Percentiles rank a stretch among this genome's conserved stretches.
These are phyloP conservation scores for Brenthis ino DNA, from an alignment of 2,888 invertebrate species.

Conservation along the genomic window DNA sequence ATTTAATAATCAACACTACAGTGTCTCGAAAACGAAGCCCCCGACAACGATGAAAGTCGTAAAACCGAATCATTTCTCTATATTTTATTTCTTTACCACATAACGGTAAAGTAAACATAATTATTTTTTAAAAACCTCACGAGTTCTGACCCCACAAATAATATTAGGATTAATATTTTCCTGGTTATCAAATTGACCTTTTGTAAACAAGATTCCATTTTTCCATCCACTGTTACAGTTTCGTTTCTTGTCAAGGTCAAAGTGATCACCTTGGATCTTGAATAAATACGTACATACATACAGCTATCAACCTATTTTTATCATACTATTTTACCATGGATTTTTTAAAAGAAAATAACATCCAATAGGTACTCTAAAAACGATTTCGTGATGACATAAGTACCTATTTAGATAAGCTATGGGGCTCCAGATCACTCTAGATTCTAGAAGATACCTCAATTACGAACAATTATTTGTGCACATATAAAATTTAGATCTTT, in stretches of 20 bases:
- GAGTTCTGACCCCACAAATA: background rate
- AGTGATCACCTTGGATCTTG: background rate
- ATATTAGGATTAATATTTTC: constrained; percentile 2
- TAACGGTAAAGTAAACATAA: background rate
- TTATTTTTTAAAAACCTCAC: background rate
- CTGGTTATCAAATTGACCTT: constrained; percentile 12
- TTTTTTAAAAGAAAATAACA: background rate
- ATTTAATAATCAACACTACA: too few relatives aligned
- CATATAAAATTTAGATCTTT: background rate
- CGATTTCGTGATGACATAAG: too few relatives aligned
- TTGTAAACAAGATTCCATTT: background rate
- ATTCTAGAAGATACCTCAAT: too few relatives aligned
- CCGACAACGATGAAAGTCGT: too few relatives aligned
- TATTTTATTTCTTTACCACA: too few relatives aligned
- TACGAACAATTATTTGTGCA: background rate
- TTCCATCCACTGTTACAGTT: constrained; percentile 7
- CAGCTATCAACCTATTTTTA: constrained; percentile 2
- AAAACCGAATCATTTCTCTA: too few relatives aligned
- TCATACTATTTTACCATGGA: background rate
- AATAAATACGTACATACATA: constrained; percentile 1
- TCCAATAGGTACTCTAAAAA: background rate
- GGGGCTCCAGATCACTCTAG: background rate
- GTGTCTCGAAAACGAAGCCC: too few relatives aligned
- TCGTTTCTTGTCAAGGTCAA: constrained; percentile 13
- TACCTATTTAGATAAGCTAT: background rate